A percentile compares a stretch with the other conserved stretches of the same genome.
These are phyloP conservation scores for Pteropus alecto DNA, from an alignment of 2,113 vertebrate species.

Conservation along the genomic window DNA sequence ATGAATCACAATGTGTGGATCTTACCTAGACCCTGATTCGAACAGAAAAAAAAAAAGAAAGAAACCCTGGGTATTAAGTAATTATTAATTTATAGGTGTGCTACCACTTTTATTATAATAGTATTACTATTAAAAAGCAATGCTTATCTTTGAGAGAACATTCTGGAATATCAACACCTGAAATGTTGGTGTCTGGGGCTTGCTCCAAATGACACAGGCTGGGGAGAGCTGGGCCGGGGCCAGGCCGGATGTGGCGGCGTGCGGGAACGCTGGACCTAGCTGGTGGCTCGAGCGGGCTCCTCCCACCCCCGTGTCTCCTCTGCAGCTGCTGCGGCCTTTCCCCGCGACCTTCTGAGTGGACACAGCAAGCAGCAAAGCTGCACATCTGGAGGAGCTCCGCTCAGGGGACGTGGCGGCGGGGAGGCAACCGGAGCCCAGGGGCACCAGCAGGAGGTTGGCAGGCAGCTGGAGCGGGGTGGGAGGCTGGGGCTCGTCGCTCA, in stretches of 20 bases:
- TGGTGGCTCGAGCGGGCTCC: fast-evolving
- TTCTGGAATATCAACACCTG: not conserved
- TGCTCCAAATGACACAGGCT: not conserved
- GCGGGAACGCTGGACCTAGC: not conserved
- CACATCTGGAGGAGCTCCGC: too few species aligned
- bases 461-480: not conserved
- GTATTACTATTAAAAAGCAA: not conserved
- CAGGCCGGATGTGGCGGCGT: fast-evolving
- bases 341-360: not conserved
- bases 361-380: not conserved
- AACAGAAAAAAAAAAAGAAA: not conserved
- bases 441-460: not conserved
- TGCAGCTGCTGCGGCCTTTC: not conserved
- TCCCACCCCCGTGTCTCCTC: not conserved
- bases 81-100: not conserved
- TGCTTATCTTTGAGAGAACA: not conserved
- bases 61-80: too few species aligned
- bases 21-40: not conserved
- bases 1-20: fast-evolving
- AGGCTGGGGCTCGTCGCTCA: not conserved
- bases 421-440: not conserved
- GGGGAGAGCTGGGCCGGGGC: not conserved
- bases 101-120: too few species aligned
- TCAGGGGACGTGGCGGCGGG: not conserved
- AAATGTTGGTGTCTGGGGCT: not conserved